phyloP scores from a whole-genome alignment of 2,888 invertebrate species.

The Apamea monoglypha region DNA sequence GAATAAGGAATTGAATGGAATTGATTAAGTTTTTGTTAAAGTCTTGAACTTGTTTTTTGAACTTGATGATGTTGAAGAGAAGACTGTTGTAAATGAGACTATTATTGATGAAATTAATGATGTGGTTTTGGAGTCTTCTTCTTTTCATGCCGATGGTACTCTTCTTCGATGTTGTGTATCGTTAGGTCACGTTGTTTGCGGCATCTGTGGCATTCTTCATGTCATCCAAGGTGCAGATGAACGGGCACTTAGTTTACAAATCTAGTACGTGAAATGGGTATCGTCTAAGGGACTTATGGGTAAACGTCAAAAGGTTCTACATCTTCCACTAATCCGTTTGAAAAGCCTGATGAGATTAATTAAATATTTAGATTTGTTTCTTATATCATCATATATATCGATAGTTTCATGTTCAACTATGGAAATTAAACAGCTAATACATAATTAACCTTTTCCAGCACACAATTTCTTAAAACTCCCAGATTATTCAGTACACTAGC shows the following conservation, averaged over 20 bases:
- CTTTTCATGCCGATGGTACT: too few relatives aligned
- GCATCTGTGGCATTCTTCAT: too few relatives aligned
- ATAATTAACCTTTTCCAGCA: constrained; percentile 8
- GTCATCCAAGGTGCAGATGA: too few relatives aligned
- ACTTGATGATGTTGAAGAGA: neutral
- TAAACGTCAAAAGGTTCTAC: too few relatives aligned
- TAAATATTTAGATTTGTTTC: neutral
- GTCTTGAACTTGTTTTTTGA: neutral
- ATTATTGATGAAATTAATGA: neutral
- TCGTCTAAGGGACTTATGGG: neutral
- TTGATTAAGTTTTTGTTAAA: neutral
- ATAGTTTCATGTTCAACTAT: neutral
- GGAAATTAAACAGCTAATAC: neutral
- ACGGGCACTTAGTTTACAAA: too few relatives aligned
- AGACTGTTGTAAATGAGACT: too few relatives aligned
- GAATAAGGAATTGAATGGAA: neutral
- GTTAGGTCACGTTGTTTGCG: too few relatives aligned
- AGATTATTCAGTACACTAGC: constrained; percentile 49
- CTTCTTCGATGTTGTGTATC: too few relatives aligned
- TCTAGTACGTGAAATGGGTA: neutral
- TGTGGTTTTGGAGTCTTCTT: too few relatives aligned
- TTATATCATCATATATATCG: neutral
- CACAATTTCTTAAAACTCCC: constrained; percentile 13
- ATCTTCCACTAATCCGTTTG: neutral
- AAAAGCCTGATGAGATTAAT: neutral